Percentiles rank a stretch among this genome's conserved stretches.
Evolutionary conservation across 2,888 invertebrate species (phyloP).

Genomic region (Sceliomorpha sp.): DNA sequence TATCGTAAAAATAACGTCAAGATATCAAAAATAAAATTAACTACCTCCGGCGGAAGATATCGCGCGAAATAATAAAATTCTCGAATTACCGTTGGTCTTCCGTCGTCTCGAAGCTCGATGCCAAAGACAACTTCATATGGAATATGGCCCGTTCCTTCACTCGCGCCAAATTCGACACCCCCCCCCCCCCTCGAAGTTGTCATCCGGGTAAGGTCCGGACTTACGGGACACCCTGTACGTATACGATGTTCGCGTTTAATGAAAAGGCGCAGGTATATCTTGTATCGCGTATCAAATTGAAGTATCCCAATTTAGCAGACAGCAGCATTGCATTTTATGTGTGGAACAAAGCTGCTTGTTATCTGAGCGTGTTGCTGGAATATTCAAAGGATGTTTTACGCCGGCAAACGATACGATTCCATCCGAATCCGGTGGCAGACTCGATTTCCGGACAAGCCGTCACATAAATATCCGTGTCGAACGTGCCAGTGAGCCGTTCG

Average conservation of each 20-base stretch:
- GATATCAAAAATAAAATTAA: no score
- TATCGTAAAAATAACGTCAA: no score
- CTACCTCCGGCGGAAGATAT: no score
- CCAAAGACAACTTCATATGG: no score
- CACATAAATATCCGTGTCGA: slow-evolving; percentile 61
- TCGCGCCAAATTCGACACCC: no score
- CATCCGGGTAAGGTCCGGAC: no score
- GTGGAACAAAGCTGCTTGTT: slow-evolving; percentile 51
- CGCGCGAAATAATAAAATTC: no score
- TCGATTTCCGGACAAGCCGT: slow-evolving; percentile 58
- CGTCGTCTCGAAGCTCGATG: no score
- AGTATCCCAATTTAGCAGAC: slow-evolving; percentile 48
- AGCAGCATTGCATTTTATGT: slow-evolving; percentile 26
- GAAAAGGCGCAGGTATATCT: background rate
- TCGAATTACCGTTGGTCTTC: no score
- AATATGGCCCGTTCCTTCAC: no score
- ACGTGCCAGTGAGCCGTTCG: slow-evolving; percentile 27
- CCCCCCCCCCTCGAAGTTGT: no score
- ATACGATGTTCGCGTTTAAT: slow-evolving; percentile 12
- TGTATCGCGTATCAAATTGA: slow-evolving; percentile 18
- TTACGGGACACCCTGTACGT: no score
- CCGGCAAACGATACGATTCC: slow-evolving; percentile 52
- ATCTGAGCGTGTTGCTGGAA: slow-evolving; percentile 48
- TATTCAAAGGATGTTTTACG: slow-evolving; percentile 55
- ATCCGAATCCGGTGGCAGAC: slow-evolving; percentile 49